Base-by-base conservation (phyloP, 2,888 invertebrate species). In the Resseliella maxima region DNA sequence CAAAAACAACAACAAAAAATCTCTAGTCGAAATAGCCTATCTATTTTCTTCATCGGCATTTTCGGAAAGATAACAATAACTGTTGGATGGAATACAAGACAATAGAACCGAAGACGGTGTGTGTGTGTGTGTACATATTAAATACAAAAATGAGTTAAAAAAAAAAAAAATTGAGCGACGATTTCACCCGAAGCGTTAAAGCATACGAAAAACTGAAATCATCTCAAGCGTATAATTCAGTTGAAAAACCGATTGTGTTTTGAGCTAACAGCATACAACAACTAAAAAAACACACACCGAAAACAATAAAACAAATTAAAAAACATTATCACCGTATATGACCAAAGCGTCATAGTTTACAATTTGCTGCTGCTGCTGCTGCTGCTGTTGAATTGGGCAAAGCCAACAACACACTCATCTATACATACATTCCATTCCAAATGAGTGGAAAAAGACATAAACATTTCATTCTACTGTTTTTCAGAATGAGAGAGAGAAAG, bases 121-220 rank as follows among this genome's bases (percentile, higher is more conserved):
- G 5, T 10, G 45, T 45, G 12, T 12, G n/a, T n/a, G n/a, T n/a
- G n/a, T n/a, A 41, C 41, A 12, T 8, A 59, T 24, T 59, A 59
- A 59, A 15, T 24, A 59, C n/a, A 59, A 59, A 72, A 31, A 31
- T 72, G 72, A 72, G 72, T 72, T n/a, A 59, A 59, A 50, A 18
- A 50, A 50, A 50, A 6, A 18, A 59, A 59, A 59, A 72, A 72
- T 31, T 31, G 72, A 72, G 72, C 72, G 18, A 72, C 72, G 72
- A 72, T 72, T 72, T 72, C 72, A 72, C 72, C 72, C 72, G 35
- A 72, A 72, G 72, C 72, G 72, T 72, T 72, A 72, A 72, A 72
- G 31, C 72, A 72, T 72, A 72, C 72, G 31, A 31, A 31, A 35
- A 59, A 72, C 46, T 72, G 31, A 31, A 72, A 72, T 72, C 31